These are phyloP conservation scores for Neodiprion virginianus DNA, from an alignment of 1,140 invertebrate species.

Conservation along the genomic window DNA sequence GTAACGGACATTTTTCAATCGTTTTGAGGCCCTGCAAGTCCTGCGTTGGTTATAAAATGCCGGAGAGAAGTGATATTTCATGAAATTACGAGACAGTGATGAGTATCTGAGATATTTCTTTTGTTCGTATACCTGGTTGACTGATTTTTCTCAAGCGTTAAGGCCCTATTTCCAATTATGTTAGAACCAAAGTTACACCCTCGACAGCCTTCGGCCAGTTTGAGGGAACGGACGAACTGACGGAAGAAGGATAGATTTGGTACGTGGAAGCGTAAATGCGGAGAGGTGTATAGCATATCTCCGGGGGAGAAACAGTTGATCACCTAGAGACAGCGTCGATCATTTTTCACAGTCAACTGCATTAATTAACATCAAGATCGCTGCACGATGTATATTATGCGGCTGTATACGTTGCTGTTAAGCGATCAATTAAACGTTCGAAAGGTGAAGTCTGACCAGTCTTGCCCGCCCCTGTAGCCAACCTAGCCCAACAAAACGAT, in stretches of 20 bases:
- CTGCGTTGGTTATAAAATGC: no score
- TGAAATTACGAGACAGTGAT: no score
- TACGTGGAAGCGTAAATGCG: not conserved
- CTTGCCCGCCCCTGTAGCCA: constrained; percentile 2
- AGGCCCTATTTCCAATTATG: not conserved
- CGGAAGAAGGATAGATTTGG: not conserved
- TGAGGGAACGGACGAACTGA: not conserved
- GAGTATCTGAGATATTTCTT: no score
- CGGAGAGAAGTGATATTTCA: no score
- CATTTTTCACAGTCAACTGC: constrained; percentile 7
- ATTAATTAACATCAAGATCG: constrained; percentile 7
- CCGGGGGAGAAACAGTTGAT: not conserved
- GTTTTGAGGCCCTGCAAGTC: no score
- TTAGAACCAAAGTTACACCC: not conserved
- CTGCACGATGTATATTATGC: not conserved
- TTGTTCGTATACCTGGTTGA: no score
- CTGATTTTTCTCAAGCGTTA: not conserved
- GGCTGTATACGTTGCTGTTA: not conserved
- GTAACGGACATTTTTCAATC: no score
- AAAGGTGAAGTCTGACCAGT: constrained; percentile 2
- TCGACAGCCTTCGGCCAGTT: not conserved
- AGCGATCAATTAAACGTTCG: constrained; percentile 7
- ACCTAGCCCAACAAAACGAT: not conserved
- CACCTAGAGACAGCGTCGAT: constrained; percentile 3
- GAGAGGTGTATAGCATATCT: not conserved